phyloP scores from a whole-genome alignment of 2,797 vertebrate genomes.

The Eulemur mongoz region DNA sequence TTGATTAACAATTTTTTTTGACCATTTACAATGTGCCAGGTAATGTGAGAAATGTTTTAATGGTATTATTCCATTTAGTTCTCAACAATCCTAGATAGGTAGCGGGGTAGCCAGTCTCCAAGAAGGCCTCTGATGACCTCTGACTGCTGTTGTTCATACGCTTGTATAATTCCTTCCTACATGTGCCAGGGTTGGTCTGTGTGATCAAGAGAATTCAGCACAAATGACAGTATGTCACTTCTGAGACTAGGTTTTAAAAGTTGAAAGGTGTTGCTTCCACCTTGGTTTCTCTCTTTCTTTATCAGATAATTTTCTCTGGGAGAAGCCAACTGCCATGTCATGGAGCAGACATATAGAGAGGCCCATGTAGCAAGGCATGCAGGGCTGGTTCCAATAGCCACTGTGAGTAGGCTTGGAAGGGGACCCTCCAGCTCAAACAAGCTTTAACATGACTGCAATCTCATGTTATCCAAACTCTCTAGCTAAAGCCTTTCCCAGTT shows the following conservation, averaged over 20 bases:
- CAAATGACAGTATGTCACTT: background rate
- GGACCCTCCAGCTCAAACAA: background rate
- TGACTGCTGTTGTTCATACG: background rate
- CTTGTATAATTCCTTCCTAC: background rate
- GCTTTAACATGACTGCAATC: background rate
- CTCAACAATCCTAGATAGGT: background rate
- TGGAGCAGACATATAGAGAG: background rate
- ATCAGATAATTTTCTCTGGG: background rate
- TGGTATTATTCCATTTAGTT: background rate
- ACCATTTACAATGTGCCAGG: background rate
- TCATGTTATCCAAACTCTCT: background rate
- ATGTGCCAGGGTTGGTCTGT: background rate
- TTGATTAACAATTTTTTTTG: background rate
- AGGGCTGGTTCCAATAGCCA: background rate
- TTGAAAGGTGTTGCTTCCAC: background rate
- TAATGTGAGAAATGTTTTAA: background rate
- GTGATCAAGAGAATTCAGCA: background rate
- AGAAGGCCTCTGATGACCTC: background rate
- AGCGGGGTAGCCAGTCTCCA: background rate
- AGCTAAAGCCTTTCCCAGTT: background rate
- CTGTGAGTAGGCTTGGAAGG: background rate
- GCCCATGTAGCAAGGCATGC: background rate
- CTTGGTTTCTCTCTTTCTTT: background rate
- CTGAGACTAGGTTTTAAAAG: conserved; percentile 6
- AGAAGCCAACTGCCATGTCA: background rate